phyloP scores from a whole-genome alignment of 1,140 invertebrate genomes.

The Psilanteris sp. region DNA sequence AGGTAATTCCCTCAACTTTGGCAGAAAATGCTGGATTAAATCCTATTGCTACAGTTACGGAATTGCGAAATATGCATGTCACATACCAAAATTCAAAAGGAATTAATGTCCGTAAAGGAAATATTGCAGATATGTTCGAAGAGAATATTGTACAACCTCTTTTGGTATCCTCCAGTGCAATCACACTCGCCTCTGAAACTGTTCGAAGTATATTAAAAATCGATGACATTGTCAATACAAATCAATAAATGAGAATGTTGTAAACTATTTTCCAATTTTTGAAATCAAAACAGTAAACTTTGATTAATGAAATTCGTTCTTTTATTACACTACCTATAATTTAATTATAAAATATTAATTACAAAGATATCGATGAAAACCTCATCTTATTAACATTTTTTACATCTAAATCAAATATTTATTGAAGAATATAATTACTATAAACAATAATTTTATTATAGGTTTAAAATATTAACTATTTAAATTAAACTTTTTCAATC shows the following conservation, averaged over 20 bases:
- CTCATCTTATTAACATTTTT: too few relatives aligned
- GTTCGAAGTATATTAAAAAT: conserved; percentile 99
- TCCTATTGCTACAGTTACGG: conserved; percentile 98
- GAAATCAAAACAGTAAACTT: too few relatives aligned
- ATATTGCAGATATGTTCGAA: conserved; percentile 97
- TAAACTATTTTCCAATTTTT: too few relatives aligned
- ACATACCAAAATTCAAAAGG: conserved; percentile 90
- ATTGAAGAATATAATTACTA: too few relatives aligned
- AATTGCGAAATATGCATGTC: conserved; percentile 96
- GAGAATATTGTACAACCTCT: conserved; percentile 99
- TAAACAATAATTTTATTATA: too few relatives aligned
- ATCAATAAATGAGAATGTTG: conserved; percentile 73
- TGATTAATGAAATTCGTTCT: too few relatives aligned
- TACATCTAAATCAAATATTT: too few relatives aligned
- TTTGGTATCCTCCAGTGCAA: conserved; percentile 96
- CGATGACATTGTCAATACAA: conserved; percentile 94
- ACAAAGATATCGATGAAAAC: too few relatives aligned
- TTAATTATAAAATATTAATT: too few relatives aligned
- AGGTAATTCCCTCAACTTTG: conserved; percentile 94
- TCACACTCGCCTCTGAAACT: conserved; percentile 97
- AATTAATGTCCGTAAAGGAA: conserved; percentile 98
- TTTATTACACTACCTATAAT: too few relatives aligned
- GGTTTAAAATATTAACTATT: too few relatives aligned
- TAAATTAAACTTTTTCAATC: too few relatives aligned
- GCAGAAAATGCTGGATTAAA: conserved; percentile 99